These are phyloP conservation scores for Pocillopora grandis DNA, from an alignment of 92 coral and sea anemone genomes.

Conservation along the genomic window DNA sequence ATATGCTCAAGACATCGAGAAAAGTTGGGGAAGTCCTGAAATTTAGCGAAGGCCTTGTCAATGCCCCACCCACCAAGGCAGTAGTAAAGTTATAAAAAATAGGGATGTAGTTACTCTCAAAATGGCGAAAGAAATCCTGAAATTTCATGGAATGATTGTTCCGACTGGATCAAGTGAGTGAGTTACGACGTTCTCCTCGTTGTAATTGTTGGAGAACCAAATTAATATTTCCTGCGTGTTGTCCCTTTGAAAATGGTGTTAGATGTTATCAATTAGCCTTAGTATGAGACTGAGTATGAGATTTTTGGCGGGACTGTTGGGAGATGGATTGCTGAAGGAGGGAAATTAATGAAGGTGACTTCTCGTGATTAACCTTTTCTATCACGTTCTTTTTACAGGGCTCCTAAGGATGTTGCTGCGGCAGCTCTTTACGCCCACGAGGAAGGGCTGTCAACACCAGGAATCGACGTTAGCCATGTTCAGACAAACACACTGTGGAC, in stretches of 20 bases:
- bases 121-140: too few relatives aligned
- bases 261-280: too few relatives aligned
- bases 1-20: slow-evolving; percentile 58
- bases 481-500: slow-evolving; percentile 20
- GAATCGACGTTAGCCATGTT: background rate
- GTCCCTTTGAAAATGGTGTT: too few relatives aligned
- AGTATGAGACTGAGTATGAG: too few relatives aligned
- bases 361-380: too few relatives aligned
- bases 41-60: slow-evolving; percentile 52
- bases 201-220: background rate
- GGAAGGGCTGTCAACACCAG: background rate
- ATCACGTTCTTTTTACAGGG: too few relatives aligned
- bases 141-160: too few relatives aligned
- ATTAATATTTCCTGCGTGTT: background rate
- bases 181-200: background rate
- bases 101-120: slow-evolving; percentile 21
- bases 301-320: too few relatives aligned
- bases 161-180: slow-evolving; percentile 64
- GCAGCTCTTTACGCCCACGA: background rate
- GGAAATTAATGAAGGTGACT: too few relatives aligned
- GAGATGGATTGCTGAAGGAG: too few relatives aligned
- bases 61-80: slow-evolving; percentile 49
- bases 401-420: background rate
- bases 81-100: slow-evolving; percentile 43
- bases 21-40: slow-evolving; percentile 45